Percentiles rank a stretch among this genome's conserved stretches.
Evolutionary conservation across 2,888 invertebrate species (phyloP).

Genomic region (Platypus cylindrus): DNA sequence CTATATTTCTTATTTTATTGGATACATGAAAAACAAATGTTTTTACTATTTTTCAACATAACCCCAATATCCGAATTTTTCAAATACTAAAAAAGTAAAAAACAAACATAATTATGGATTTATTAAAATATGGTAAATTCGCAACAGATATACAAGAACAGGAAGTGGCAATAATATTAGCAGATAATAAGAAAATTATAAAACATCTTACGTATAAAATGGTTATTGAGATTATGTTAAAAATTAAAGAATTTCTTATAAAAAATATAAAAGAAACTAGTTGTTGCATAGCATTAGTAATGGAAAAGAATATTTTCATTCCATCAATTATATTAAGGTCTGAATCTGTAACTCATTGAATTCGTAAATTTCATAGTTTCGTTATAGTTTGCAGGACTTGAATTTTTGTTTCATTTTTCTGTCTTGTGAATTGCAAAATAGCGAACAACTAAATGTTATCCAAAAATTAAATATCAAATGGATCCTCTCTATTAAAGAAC

Average conservation of each 20-base stretch:
- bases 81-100: too few relatives aligned
- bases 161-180: conserved; percentile 7
- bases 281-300: conserved; percentile 22
- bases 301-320: conserved; percentile 40
- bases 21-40: too few relatives aligned
- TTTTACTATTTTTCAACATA: too few relatives aligned
- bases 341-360: conserved; percentile 23
- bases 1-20: too few relatives aligned
- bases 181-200: conserved; percentile 4
- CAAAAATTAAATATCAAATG: conserved; percentile 20
- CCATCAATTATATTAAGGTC: conserved; percentile 46
- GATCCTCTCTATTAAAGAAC: conserved; percentile 20
- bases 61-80: too few relatives aligned
- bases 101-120: too few relatives aligned
- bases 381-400: conserved; percentile 41
- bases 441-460: conserved; percentile 16
- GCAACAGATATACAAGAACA: too few relatives aligned
- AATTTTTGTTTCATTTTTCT: conserved; percentile 42
- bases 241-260: conserved; percentile 6
- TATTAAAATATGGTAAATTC: too few relatives aligned
- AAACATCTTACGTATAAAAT: conserved; percentile 9
- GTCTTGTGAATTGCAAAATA: conserved; percentile 33
- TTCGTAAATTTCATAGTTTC: conserved; percentile 33
- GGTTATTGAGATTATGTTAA: conserved; percentile 5
- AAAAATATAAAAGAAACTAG: conserved; percentile 6